These are phyloP conservation scores for Pheosia tremula DNA, from an alignment of 2,888 invertebrate species.

Conservation along the genomic window DNA sequence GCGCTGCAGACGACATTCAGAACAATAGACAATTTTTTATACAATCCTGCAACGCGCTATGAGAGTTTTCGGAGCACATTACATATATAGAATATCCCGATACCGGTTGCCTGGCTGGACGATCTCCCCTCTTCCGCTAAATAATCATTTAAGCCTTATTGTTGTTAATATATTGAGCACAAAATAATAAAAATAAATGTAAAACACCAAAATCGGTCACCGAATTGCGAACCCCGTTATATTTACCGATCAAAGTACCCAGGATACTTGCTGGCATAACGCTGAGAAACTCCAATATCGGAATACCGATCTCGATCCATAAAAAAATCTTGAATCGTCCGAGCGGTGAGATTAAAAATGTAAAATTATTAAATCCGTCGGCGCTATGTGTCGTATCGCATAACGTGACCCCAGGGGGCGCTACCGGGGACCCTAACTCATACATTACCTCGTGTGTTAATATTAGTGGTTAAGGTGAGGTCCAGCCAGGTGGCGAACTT, in stretches of 20 bases:
- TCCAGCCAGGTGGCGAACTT: no score
- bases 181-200: no score
- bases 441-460: constrained; percentile 22
- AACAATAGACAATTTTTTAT: no score
- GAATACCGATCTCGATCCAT: constrained; percentile 34
- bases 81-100: no score
- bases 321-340: constrained; percentile 32
- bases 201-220: no score
- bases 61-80: no score
- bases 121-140: no score
- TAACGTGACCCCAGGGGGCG: constrained; percentile 74
- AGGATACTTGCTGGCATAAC: background rate
- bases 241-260: background rate
- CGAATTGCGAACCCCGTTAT: background rate
- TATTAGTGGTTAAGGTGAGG: constrained; percentile 1
- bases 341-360: constrained; percentile 42
- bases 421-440: constrained; percentile 73
- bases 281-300: constrained; percentile 16
- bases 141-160: no score
- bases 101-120: no score
- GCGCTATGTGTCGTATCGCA: constrained; percentile 71
- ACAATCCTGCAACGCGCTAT: no score
- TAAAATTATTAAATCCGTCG: constrained; percentile 57
- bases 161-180: no score
- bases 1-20: no score